Conservation (phyloP, 2,113 vertebrate genomes). For the Sorex araneus region DNA sequence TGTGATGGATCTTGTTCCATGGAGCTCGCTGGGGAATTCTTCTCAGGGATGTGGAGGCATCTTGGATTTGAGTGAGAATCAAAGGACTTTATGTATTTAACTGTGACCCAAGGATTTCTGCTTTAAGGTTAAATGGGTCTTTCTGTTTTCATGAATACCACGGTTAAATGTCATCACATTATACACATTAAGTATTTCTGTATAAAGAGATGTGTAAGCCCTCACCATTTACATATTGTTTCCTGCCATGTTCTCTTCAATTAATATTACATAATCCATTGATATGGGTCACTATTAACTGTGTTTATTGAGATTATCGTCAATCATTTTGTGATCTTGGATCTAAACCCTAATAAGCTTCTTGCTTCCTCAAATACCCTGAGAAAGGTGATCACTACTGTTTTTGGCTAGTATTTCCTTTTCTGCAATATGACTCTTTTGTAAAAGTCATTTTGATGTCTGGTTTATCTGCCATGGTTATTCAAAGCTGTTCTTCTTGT, state of each 20-base stretch:
- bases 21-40: neutral
- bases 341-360: neutral
- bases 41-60: rapidly evolving
- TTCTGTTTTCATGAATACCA: neutral
- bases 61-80: neutral
- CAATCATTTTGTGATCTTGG: neutral
- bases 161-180: neutral
- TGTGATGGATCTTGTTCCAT: rapidly evolving
- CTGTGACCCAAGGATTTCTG: neutral
- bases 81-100: neutral
- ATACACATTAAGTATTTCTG: neutral
- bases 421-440: neutral
- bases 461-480: neutral
- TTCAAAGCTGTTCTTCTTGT: neutral
- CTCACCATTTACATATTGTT: neutral
- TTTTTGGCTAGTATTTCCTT: neutral
- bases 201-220: neutral
- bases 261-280: neutral
- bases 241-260: neutral
- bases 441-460: neutral
- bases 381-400: neutral
- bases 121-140: neutral
- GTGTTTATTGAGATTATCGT: neutral
- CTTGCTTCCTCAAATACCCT: neutral
- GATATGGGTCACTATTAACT: neutral